These are phyloP conservation scores for Andrena bicolor DNA, from an alignment of 2,888 invertebrate species.

Conservation along the genomic window DNA sequence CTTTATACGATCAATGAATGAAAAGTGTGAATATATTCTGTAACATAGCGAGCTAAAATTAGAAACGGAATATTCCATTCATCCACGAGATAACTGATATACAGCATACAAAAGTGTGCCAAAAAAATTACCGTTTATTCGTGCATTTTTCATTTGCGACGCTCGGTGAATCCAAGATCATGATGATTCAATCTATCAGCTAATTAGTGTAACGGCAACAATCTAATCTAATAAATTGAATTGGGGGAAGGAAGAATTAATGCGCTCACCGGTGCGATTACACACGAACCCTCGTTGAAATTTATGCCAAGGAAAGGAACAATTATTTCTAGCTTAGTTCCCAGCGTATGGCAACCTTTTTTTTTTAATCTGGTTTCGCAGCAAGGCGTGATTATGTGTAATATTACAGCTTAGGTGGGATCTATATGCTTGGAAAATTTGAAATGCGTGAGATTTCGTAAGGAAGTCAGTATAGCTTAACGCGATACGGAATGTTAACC, in stretches of 20 bases:
- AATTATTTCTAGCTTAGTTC: constrained; percentile 18
- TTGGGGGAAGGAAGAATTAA: neutral
- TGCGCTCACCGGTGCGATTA: too few relatives aligned
- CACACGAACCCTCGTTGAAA: neutral
- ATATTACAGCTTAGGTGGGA: constrained; percentile 12
- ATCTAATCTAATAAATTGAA: neutral
- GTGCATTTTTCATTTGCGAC: too few relatives aligned
- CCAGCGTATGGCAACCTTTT: neutral
- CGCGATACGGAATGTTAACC: constrained; percentile 41
- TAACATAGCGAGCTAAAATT: too few relatives aligned
- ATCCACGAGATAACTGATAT: too few relatives aligned
- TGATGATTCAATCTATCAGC: too few relatives aligned
- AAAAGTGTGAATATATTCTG: too few relatives aligned
- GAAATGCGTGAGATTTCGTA: constrained; percentile 29
- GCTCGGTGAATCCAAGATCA: too few relatives aligned
- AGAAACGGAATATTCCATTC: too few relatives aligned
- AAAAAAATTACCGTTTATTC: too few relatives aligned
- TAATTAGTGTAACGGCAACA: too few relatives aligned
- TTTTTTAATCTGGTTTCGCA: constrained; percentile 26
- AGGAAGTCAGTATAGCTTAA: constrained; percentile 16
- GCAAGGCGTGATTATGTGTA: constrained; percentile 33
- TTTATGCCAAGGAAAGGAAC: neutral
- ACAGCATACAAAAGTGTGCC: too few relatives aligned
- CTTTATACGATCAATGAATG: too few relatives aligned
- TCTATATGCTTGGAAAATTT: constrained; percentile 21